These are phyloP conservation scores for Lasius fuliginosus DNA, from an alignment of 2,888 invertebrate genomes.

Conservation along the genomic window DNA sequence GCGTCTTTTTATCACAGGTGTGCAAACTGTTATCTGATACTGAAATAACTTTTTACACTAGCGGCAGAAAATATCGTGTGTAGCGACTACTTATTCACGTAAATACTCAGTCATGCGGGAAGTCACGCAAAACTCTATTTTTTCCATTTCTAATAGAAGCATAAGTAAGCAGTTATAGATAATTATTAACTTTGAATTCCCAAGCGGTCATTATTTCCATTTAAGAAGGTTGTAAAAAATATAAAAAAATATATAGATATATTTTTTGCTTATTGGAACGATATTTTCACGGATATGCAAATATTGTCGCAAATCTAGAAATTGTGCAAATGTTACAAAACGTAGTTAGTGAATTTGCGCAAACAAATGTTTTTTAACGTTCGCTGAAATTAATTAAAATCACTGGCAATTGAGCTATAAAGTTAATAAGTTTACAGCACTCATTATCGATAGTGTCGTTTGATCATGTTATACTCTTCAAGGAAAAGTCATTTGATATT, in stretches of 20 bases:
- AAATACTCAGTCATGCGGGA: not conserved
- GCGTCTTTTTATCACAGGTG: slow-evolving; percentile 48
- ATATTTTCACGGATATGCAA: not conserved
- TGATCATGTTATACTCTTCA: not conserved
- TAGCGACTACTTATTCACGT: slow-evolving; percentile 20
- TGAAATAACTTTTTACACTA: slow-evolving; percentile 37
- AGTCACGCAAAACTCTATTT: not conserved
- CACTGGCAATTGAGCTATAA: not conserved
- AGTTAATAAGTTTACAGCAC: slow-evolving; percentile 11
- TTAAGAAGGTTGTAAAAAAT: not conserved
- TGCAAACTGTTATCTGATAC: slow-evolving; percentile 34
- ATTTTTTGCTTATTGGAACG: not conserved
- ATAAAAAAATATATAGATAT: not conserved
- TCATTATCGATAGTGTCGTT: slow-evolving; percentile 6
- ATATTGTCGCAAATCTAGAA: not conserved
- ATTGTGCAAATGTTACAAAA: slow-evolving; percentile 8
- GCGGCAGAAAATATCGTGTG: not conserved
- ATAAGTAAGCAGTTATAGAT: not conserved
- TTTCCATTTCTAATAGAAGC: not conserved
- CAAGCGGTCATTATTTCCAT: not conserved
- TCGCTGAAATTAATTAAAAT: not conserved
- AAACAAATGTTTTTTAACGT: not conserved
- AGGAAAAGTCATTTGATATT: slow-evolving; percentile 26
- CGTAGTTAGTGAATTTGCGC: not conserved
- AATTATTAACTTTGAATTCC: not conserved